phyloP scores from a whole-genome alignment of 2,888 invertebrate species.

The Aspidapion aeneum region DNA sequence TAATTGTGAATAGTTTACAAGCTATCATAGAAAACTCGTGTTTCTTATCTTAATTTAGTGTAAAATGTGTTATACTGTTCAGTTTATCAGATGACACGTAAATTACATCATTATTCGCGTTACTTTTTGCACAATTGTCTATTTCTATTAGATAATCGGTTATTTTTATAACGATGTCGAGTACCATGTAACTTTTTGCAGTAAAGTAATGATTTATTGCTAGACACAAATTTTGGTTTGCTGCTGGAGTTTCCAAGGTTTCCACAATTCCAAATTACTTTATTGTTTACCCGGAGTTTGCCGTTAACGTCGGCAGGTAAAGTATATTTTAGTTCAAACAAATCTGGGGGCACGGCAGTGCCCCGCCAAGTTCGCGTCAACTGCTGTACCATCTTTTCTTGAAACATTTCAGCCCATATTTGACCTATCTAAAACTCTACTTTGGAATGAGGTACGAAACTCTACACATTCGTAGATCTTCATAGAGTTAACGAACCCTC shows the following conservation, averaged over 20 bases:
- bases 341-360: too few relatives aligned
- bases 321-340: too few relatives aligned
- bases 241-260: slow-evolving; percentile 12
- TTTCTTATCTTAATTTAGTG: too few relatives aligned
- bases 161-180: background rate
- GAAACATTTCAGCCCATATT: too few relatives aligned
- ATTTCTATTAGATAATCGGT: background rate
- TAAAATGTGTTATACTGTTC: background rate
- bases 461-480: too few relatives aligned
- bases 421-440: too few relatives aligned
- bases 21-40: too few relatives aligned
- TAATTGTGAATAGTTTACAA: too few relatives aligned
- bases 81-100: background rate
- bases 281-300: slow-evolving; percentile 40
- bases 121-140: background rate
- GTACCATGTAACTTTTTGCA: background rate
- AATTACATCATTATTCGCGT: background rate
- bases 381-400: too few relatives aligned
- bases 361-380: too few relatives aligned
- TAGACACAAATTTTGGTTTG: background rate
- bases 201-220: background rate
- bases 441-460: too few relatives aligned
- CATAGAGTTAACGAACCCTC: too few relatives aligned
- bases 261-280: slow-evolving; percentile 35
- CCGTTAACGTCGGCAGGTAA: slow-evolving; percentile 46